Conservation (phyloP, 1,140 invertebrate species). For the Harpegnathos saltator region DNA sequence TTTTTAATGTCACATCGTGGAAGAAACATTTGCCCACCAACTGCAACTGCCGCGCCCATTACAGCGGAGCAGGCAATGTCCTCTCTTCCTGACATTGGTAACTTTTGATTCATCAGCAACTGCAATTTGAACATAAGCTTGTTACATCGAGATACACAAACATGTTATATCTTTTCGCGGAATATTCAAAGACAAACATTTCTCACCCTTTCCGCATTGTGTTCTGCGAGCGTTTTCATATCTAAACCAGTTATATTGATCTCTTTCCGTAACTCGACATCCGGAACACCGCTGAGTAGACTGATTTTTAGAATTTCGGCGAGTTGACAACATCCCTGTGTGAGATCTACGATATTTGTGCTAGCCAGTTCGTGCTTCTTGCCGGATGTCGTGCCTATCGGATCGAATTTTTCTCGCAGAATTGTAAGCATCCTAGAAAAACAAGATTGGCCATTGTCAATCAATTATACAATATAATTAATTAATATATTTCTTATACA, state of each 20-base stretch:
- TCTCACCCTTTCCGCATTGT: conserved; percentile 82
- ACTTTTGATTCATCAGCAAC: conserved; percentile 82
- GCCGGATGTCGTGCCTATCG: conserved; percentile 74
- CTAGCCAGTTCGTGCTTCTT: conserved; percentile 80
- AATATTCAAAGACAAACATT: conserved; percentile 21
- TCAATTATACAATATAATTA: neutral
- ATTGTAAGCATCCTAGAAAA: conserved; percentile 80
- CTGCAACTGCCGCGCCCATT: conserved; percentile 85
- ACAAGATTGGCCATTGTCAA: conserved; percentile 8
- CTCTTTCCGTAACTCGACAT: conserved; percentile 77
- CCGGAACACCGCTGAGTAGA: conserved; percentile 83
- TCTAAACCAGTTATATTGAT: conserved; percentile 81
- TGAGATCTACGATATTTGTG: conserved; percentile 85
- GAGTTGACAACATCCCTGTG: conserved; percentile 84
- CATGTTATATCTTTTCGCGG: neutral
- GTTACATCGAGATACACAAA: neutral
- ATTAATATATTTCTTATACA: neutral
- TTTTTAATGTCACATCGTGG: conserved; percentile 72
- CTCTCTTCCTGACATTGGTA: conserved; percentile 82
- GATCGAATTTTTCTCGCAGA: conserved; percentile 84
- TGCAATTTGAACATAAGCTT: conserved; percentile 58
- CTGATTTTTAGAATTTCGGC: conserved; percentile 85
- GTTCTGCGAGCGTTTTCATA: conserved; percentile 83
- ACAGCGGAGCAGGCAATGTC: conserved; percentile 86
- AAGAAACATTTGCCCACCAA: conserved; percentile 83